phyloP scores from a whole-genome alignment of 92 coral and sea anemone species.

The Bergia sp. region DNA sequence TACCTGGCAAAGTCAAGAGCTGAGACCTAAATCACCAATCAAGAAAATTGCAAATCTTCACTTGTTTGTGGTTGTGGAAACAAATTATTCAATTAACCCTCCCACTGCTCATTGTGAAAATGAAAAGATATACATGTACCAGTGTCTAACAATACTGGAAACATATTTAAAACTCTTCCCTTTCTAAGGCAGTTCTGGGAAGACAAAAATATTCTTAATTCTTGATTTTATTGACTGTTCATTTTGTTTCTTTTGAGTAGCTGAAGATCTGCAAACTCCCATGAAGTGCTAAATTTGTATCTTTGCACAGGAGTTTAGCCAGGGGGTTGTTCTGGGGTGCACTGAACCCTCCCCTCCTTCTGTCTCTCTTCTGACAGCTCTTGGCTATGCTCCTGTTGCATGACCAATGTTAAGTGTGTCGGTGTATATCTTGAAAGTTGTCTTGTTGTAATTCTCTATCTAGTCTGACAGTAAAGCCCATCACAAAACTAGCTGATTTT shows the following conservation, averaged over 20 bases:
- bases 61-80: not conserved
- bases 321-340: too few relatives aligned
- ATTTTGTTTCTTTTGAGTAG: not conserved
- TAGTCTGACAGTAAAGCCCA: too few relatives aligned
- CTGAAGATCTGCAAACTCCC: not conserved
- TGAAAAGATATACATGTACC: too few relatives aligned
- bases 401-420: too few relatives aligned
- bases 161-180: not conserved
- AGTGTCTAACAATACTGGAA: not conserved
- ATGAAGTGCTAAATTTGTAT: not conserved
- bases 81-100: not conserved
- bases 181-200: not conserved
- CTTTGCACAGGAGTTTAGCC: not conserved
- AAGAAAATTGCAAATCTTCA: not conserved
- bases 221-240: not conserved
- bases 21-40: not conserved
- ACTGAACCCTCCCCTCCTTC: too few relatives aligned
- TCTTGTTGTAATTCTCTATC: too few relatives aligned
- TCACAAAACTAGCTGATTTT: too few relatives aligned
- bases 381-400: too few relatives aligned
- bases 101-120: not conserved
- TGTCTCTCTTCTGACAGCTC: too few relatives aligned
- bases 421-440: too few relatives aligned
- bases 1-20: constrained; percentile 36
- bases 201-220: too few relatives aligned